phyloP scores from a whole-genome alignment of 2,888 invertebrate genomes.

The Ectemnius cavifrons region DNA sequence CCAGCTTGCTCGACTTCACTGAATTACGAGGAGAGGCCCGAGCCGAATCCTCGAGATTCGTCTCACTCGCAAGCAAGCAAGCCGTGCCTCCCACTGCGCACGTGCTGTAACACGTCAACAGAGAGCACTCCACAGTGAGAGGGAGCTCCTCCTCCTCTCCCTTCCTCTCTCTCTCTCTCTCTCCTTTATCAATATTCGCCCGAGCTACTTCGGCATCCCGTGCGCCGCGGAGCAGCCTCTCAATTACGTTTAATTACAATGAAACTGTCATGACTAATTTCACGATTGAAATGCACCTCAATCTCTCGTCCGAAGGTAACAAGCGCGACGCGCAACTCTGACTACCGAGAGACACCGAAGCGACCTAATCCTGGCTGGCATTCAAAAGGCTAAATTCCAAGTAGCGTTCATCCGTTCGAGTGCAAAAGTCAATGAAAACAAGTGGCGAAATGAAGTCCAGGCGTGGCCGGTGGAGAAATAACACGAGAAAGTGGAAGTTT shows the following conservation, averaged over 20 bases:
- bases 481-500: no score
- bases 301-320: neutral
- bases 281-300: conserved; percentile 7
- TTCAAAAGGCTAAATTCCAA: no score
- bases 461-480: no score
- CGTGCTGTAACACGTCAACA: conserved; percentile 6
- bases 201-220: neutral
- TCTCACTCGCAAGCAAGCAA: conserved; percentile 39
- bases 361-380: no score
- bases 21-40: conserved; percentile 16
- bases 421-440: no score
- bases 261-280: conserved; percentile 4
- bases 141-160: neutral
- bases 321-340: no score
- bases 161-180: neutral
- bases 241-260: conserved; percentile 18
- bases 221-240: neutral
- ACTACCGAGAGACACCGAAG: no score
- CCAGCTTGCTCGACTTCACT: conserved; percentile 13
- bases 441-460: no score
- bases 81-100: conserved; percentile 14
- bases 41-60: conserved; percentile 39
- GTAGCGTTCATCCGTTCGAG: no score
- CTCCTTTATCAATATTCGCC: conserved; percentile 19
- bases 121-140: no score